Base-by-base conservation (phyloP, 2,113 vertebrate genomes). In the Oryzias woworae region DNA sequence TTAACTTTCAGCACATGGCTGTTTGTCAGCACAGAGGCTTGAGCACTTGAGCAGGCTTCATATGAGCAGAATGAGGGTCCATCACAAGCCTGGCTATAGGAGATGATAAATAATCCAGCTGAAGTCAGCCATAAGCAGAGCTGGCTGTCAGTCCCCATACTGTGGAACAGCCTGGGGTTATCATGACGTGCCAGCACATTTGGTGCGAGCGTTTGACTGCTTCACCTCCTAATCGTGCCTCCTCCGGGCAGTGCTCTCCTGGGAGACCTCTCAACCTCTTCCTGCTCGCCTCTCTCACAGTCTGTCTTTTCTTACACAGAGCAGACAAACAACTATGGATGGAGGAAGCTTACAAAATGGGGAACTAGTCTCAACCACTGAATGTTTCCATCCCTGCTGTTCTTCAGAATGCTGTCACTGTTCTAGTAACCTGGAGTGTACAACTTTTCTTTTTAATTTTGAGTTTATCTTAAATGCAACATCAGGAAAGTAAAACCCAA, bases 71-170 rank as follows among this genome's bases (percentile, higher is more conserved):
- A 76, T 58, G 88, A 88, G 87, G 17, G 64, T 52, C 82, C 61
- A 80, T 89, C 92, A 91, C 77, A 86, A 78, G 62, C 57, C 81
- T 78, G 87, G 90, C 88, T 92, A 75, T 75, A 90, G 92, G 88
- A 91, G 89, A 91, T 88, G 91, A 92, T 93, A 93, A 93, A 94
- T 93, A 92, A 92, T 88, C 86, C 82, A 82, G 91, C 90, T 91
- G 88, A 92, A 92, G 90, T 85, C 59, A 85, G 91, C 87, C 92
- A 93, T 92, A 85, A 92, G 80, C 83, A 91, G 92, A 92, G 85
- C 61, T 91, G 92, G 92, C 92, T 93, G 92, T 94, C 93, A 92
- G 93, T 94, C 91, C 86, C 75, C 86, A 77, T 82, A 87, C 89
- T 87, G 88, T 91, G 89, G 80, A 90, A 84, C 75, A 94, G 92